Conservation (phyloP, 2,797 vertebrate genomes). For the Enteromius trimaculatus region DNA sequence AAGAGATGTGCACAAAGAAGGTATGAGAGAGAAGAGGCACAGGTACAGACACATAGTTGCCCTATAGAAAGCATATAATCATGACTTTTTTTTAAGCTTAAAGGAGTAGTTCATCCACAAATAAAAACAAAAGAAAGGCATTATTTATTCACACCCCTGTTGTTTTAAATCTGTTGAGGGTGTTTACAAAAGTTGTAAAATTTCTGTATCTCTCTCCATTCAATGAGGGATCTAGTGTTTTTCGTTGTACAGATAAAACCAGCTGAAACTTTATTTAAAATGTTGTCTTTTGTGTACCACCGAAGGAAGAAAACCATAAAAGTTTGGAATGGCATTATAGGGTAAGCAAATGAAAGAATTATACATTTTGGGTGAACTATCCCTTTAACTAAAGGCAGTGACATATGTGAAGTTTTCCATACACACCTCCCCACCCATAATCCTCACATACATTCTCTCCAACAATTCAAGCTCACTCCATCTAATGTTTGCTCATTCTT, state of each 20-base stretch:
- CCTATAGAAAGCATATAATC: constrained; percentile 21
- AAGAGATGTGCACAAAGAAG: constrained; percentile 20
- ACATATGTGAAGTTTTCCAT: constrained; percentile 34
- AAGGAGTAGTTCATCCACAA: not conserved
- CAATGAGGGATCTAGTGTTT: not conserved
- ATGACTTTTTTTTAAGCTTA: not conserved
- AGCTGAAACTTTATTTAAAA: not conserved
- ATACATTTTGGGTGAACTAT: not conserved
- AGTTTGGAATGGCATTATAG: not conserved
- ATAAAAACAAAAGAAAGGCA: not conserved
- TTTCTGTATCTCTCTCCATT: not conserved
- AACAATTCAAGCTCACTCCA: constrained; percentile 31
- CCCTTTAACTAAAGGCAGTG: not conserved
- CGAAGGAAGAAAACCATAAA: not conserved
- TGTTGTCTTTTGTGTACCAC: not conserved
- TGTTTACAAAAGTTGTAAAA: not conserved
- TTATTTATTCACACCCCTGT: not conserved
- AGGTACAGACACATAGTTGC: constrained; percentile 43
- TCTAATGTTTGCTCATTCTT: constrained; percentile 38
- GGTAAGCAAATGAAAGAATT: not conserved
- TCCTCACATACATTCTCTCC: constrained; percentile 24
- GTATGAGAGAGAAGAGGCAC: not conserved
- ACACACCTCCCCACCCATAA: constrained; percentile 33
- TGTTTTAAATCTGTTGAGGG: not conserved
- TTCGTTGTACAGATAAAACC: not conserved